Percentiles rank a stretch among this genome's conserved stretches.
phyloP scores from a whole-genome alignment of 2,113 vertebrate species.

The Theristicus caerulescens region DNA sequence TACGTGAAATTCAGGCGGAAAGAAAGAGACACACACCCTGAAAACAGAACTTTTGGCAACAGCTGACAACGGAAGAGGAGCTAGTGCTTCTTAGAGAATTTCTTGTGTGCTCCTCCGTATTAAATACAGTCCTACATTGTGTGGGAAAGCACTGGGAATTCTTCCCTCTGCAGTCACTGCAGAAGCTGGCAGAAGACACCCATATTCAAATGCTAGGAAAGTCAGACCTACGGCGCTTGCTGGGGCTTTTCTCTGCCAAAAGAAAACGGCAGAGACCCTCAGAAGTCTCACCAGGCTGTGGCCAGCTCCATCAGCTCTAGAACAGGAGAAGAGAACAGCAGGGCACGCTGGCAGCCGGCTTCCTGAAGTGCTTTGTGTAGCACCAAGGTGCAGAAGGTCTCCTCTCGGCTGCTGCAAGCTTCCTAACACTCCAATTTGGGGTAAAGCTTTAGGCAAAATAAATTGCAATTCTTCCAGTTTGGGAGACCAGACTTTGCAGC shows the following conservation, averaged over 20 bases:
- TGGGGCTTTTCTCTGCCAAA: background rate
- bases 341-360: background rate
- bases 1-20: background rate
- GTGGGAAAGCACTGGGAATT: background rate
- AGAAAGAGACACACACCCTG: background rate
- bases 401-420: background rate
- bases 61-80: background rate
- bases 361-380: background rate
- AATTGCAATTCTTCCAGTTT: background rate
- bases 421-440: background rate
- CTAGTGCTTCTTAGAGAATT: background rate
- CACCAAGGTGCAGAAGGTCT: background rate
- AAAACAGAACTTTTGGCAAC: background rate
- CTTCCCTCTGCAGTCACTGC: background rate
- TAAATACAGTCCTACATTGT: background rate
- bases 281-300: background rate
- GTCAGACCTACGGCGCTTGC: background rate
- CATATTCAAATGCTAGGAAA: background rate
- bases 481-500: background rate
- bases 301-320: background rate
- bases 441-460: background rate
- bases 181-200: background rate
- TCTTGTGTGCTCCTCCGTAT: background rate
- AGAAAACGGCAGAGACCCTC: background rate
- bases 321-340: background rate